A percentile compares a stretch with the other conserved stretches of the same genome.
Evolutionary conservation across 2,113 vertebrate species (phyloP).

Genomic region (Nansenia antarctica): DNA sequence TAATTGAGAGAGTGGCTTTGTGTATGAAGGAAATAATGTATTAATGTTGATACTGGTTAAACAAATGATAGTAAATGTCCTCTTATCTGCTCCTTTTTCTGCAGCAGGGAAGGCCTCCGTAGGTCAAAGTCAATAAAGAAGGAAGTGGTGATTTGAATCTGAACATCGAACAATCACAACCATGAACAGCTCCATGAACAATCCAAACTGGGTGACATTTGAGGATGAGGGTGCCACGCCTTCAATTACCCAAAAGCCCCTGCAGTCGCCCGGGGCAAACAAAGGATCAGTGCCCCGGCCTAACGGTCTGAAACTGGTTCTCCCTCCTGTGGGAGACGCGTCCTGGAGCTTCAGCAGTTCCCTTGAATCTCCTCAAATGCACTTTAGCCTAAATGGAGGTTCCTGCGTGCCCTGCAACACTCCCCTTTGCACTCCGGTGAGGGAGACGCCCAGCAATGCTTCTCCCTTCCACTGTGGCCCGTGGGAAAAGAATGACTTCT

Average conservation of each 20-base stretch:
- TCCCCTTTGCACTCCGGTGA: slow-evolving; percentile 87
- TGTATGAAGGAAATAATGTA: too few species aligned
- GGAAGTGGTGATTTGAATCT: slow-evolving; percentile 26
- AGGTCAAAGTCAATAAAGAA: slow-evolving; percentile 21
- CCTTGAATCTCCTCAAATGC: slow-evolving; percentile 82
- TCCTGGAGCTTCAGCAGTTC: slow-evolving; percentile 78
- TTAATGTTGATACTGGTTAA: too few species aligned
- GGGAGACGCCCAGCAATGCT: slow-evolving; percentile 70
- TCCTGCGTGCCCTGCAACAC: slow-evolving; percentile 87
- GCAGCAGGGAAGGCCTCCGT: slow-evolving; percentile 42
- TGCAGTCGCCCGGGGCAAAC: slow-evolving; percentile 61
- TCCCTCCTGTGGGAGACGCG: slow-evolving; percentile 77
- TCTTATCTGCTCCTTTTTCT: too few species aligned
- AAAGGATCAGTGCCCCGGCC: slow-evolving; percentile 79
- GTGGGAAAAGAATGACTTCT: slow-evolving; percentile 74
- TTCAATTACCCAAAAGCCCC: slow-evolving; percentile 73
- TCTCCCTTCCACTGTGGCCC: slow-evolving; percentile 73
- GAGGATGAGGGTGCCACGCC: slow-evolving; percentile 86
- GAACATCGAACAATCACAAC: slow-evolving; percentile 31
- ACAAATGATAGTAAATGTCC: too few species aligned
- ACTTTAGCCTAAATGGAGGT: slow-evolving; percentile 82
- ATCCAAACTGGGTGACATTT: slow-evolving; percentile 94
- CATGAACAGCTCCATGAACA: slow-evolving; percentile 93
- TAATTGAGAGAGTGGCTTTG: too few species aligned
- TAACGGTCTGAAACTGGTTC: slow-evolving; percentile 87